phyloP scores from a whole-genome alignment of 53 echinoderm and acorn worm species.

The Paracentrotus lividus region DNA sequence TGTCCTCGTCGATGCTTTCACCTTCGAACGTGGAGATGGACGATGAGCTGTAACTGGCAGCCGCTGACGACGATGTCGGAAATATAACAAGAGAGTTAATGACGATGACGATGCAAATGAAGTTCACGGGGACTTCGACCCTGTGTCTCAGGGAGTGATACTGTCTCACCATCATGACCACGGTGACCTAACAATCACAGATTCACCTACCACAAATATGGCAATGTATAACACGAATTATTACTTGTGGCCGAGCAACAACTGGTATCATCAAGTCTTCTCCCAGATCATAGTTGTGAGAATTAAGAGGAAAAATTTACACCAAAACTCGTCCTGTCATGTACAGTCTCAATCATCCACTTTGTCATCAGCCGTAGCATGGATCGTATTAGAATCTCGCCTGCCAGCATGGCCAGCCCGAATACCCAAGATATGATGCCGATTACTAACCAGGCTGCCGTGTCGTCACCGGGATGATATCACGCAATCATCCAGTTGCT shows the following conservation, averaged over 20 bases:
- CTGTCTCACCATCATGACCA: not conserved
- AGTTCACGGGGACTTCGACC: not conserved
- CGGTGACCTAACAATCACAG: not conserved
- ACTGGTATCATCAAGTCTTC: not conserved
- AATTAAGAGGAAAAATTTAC: not conserved
- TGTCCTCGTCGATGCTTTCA: not conserved
- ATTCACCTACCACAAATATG: not conserved
- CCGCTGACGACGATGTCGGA: conserved; percentile 5
- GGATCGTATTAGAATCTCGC: not conserved
- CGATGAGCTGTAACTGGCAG: conserved; percentile 24
- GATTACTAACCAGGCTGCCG: not conserved
- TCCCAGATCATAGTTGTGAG: not conserved
- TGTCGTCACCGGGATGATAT: not conserved
- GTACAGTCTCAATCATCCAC: not conserved
- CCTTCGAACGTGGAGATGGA: not conserved
- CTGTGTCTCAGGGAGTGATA: not conserved
- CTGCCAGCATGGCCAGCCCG: not conserved
- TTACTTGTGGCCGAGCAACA: not conserved
- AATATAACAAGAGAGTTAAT: not conserved
- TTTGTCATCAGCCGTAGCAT: not conserved
- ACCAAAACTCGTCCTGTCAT: not conserved
- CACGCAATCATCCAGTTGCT: not conserved
- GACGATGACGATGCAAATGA: not conserved
- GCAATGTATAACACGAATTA: not conserved
- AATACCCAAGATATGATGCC: not conserved